Base-by-base conservation (phyloP, 2,113 vertebrate species). In the Puffinus mauretanicus region DNA sequence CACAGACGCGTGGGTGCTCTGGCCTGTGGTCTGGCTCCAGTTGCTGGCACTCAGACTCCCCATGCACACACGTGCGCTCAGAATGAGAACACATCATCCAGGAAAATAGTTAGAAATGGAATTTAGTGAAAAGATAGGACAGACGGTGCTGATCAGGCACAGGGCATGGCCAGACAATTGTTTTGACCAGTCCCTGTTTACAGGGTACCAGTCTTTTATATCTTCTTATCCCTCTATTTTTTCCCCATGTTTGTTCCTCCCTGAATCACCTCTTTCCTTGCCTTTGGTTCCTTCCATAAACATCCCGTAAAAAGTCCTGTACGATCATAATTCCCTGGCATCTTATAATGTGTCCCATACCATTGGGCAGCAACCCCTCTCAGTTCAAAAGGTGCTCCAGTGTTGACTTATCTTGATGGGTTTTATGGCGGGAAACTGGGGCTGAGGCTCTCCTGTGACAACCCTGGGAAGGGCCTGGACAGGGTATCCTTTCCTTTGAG, bases 21-120 rank as follows among this genome's bases (percentile, higher is more conserved):
- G 40, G 30, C 58, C 29, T 77, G 32, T 82, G 49, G 13, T 65
- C 38, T 86, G 61, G 6, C 42, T 71, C 36, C 29, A 15, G 46
- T n/a, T 86, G 21, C 67, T 91, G 71, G 14, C 15, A 42, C 32
- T 64, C 34, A 27, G 26, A 58, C 11, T 2, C 7, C 10, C 4
- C 0, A 5, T 54, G 10, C 11, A 14, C 3, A 20, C 5, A 14
- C 7, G 6, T 14, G 16, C 4, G 7, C 42, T 93, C 30, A 27
- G 57, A 72, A 83, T 81, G 54, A 80, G 67, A 83, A 46, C 29
- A 26, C 9, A 16, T 40, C 0, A 72, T 80, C 52, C 58, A 83
- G 52, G 26, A 77, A 72, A 89, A 55, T 13, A 90, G 25, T n/a
- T 89, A 65, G 82, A 73, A 82, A 40, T 47, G 7, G 17, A 79